Conservation (phyloP, 2,888 invertebrate genomes). For the Cryptocephalus moraei region DNA sequence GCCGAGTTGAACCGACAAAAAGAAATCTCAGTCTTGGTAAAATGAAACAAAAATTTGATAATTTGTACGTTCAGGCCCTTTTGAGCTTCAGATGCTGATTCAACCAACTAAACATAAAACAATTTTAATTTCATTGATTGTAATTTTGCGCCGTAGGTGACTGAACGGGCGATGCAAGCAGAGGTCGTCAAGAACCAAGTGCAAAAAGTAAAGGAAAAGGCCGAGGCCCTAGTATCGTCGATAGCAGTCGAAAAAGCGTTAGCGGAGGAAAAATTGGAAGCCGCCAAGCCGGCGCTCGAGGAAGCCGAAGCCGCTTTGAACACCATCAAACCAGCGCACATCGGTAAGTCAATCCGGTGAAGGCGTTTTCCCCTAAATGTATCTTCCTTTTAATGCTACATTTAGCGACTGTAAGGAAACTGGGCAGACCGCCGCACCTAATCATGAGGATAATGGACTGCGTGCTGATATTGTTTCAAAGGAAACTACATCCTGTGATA, state of each 20-base stretch:
- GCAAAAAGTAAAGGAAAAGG: conserved; percentile 91
- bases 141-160: conserved; percentile 44
- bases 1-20: neutral
- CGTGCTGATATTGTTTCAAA: conserved; percentile 85
- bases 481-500: conserved; percentile 72
- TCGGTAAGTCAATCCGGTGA: conserved; percentile 40
- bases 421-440: conserved; percentile 90
- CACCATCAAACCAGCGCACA: conserved; percentile 94
- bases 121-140: neutral
- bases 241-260: conserved; percentile 84
- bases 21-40: no score
- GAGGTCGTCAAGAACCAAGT: conserved; percentile 94
- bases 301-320: conserved; percentile 92
- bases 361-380: neutral
- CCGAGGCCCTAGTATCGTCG: conserved; percentile 75
- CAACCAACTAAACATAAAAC: neutral
- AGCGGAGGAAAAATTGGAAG: conserved; percentile 88
- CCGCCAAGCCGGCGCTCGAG: conserved; percentile 89
- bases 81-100: neutral
- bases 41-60: no score
- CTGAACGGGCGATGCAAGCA: conserved; percentile 88
- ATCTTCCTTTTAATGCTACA: conserved; percentile 3
- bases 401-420: conserved; percentile 75
- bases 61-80: no score
- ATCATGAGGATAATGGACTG: conserved; percentile 99